Base-by-base conservation (phyloP, 1,140 invertebrate species). In the Drosophila nasuta region DNA sequence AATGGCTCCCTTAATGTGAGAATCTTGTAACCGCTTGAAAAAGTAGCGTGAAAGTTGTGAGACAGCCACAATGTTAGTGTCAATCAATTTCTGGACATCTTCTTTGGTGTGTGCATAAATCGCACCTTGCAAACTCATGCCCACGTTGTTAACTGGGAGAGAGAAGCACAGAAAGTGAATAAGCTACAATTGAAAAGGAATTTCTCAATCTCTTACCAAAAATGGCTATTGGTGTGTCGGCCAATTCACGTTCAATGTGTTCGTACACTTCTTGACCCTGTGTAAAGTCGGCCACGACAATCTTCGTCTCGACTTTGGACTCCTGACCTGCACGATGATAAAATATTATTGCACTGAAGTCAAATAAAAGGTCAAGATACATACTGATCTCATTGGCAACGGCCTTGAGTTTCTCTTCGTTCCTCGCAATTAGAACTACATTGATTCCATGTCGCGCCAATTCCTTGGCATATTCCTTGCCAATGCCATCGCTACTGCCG, bases 401-500 rank as follows among this genome's bases (percentile, higher is more conserved):
- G 38, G 93, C 94, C 49, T 94, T 93, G 5, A 98, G 93, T 87
- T 96, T 97, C n/a, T n/a, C n/a, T n/a, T n/a, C n/a, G n/a, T n/a
- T n/a, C n/a, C n/a, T n/a, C n/a, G n/a, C n/a, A n/a, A 98, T 96
- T 8, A 98, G 93, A 15, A 98, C 94, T 7, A 98, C 93, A 93
- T 97, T 98, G 49, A 98, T 92, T 0, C 96, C 96, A 75, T 95
- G 94, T 11, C 93, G 93, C 0, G 97, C 97, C 74, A 98, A 93
- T 92, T 98, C 96, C 79, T 95, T 93, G 13, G 97, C 97, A 92
- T 98, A 98, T 30, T 96, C 96, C 93, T 96, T 97, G 10, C 97
- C 98, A 85, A 98, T 98, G 3, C 97, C 98, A 93, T 98, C 97
- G n/a, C 97, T 98, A 43, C 96, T 96, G n/a, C 97, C 98, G 3